Evolutionary conservation across 2,113 vertebrate species (phyloP).

Genomic region (Gorsachius goisagi): DNA sequence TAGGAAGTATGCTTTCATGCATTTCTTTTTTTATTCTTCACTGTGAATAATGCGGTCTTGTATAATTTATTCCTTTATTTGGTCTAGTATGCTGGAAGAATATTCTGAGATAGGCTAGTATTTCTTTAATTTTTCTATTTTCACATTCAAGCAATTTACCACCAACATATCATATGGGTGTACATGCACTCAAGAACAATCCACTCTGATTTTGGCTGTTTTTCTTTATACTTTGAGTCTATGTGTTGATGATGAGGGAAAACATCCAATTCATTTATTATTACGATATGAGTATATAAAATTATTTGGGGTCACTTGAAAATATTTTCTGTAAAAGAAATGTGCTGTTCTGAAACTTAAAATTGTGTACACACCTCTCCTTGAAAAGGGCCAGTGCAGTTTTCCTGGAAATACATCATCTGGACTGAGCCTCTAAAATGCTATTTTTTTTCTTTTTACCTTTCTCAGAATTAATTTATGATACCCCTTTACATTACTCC

Average conservation of each 20-base stretch:
- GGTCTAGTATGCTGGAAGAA: not conserved
- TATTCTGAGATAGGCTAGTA: not conserved
- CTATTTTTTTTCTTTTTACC: not conserved
- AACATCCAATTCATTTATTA: not conserved
- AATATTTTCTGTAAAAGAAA: not conserved
- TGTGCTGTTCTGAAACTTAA: not conserved
- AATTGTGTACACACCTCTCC: not conserved
- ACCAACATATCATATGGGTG: no score
- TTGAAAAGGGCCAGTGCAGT: accelerated
- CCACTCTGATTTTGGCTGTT: accelerated
- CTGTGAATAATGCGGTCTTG: not conserved
- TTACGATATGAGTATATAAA: not conserved
- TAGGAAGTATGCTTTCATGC: not conserved
- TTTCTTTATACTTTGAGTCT: not conserved
- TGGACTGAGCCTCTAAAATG: no score
- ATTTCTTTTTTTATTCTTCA: not conserved
- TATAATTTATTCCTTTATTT: not conserved
- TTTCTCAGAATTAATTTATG: not conserved
- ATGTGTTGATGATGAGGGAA: not conserved
- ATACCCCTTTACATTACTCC: not conserved
- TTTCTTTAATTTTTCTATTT: not conserved
- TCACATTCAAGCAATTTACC: not conserved
- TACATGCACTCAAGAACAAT: not conserved
- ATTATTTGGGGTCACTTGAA: not conserved
- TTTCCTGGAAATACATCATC: not conserved